Evolutionary conservation across 1,140 invertebrate species (phyloP).

Genomic region (Goniozus legneri): DNA sequence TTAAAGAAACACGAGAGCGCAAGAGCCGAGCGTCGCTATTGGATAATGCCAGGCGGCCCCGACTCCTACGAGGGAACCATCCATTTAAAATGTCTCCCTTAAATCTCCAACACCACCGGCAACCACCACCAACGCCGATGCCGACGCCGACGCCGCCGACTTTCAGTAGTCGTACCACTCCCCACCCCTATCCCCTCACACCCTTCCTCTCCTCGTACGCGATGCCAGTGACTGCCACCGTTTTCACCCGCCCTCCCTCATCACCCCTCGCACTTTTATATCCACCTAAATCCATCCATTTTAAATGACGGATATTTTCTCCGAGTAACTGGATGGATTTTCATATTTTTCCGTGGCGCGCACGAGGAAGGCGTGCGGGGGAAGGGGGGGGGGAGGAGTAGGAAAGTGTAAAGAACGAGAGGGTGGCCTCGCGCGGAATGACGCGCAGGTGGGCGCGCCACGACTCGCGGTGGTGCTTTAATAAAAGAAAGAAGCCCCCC

Average conservation of each 20-base stretch:
- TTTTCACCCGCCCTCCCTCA: constrained; percentile 13
- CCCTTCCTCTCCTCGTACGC: constrained; percentile 16
- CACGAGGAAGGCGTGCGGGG: not conserved
- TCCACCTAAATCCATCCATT: constrained; percentile 49
- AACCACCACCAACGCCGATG: constrained; percentile 23
- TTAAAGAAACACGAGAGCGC: constrained; percentile 20
- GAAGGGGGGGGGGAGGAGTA: not conserved
- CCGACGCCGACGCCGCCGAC: constrained; percentile 19
- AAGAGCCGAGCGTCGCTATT: constrained; percentile 26
- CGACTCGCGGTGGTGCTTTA: no score
- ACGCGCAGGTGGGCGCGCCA: no score
- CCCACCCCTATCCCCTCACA: constrained; percentile 1
- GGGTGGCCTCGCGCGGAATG: no score
- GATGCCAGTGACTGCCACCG: constrained; percentile 1
- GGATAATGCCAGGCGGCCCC: constrained; percentile 30
- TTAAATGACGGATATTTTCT: constrained; percentile 52
- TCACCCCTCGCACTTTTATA: constrained; percentile 37
- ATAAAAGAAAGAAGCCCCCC: no score
- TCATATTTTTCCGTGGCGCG: constrained; percentile 27
- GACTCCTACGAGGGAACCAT: constrained; percentile 29
- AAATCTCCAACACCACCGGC: constrained; percentile 35
- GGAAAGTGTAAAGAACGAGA: constrained; percentile 1
- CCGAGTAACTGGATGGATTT: constrained; percentile 43
- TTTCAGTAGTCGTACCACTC: constrained; percentile 35
- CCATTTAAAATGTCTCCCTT: constrained; percentile 42